Percentiles rank a stretch among this genome's conserved stretches.
Evolutionary conservation across 35 echinoderm and acorn worm species (phyloP).

Genomic region (Ophioderma brevispina): DNA sequence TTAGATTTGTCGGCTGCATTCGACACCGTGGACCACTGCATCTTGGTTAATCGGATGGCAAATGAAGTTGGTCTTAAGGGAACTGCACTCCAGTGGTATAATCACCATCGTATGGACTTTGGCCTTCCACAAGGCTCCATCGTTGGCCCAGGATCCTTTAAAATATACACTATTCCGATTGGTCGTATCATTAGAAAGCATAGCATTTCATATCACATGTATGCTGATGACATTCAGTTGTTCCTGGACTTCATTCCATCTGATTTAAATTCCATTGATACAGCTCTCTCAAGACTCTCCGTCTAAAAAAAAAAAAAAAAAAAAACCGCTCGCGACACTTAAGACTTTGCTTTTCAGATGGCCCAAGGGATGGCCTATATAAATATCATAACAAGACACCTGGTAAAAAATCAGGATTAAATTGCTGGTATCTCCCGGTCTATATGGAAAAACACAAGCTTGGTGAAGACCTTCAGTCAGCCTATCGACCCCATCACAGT

Average conservation of each 20-base stretch:
- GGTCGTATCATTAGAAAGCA: not conserved
- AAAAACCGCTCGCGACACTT: too few relatives aligned
- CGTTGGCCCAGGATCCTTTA: slow-evolving; percentile 16
- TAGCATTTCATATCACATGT: not conserved
- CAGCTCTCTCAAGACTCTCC: slow-evolving; percentile 5
- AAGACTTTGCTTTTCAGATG: too few relatives aligned
- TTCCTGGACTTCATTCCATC: not conserved
- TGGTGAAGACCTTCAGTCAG: slow-evolving; percentile 16
- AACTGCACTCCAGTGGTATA: not conserved
- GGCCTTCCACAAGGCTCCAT: slow-evolving; percentile 37
- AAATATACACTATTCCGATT: not conserved
- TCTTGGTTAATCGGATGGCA: not conserved
- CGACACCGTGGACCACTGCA: slow-evolving; percentile 36
- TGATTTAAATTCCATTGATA: not conserved
- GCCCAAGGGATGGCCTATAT: too few relatives aligned
- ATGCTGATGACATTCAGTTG: slow-evolving; percentile 5
- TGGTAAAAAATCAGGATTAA: too few relatives aligned
- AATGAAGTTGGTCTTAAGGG: not conserved
- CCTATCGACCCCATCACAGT: slow-evolving; percentile 5
- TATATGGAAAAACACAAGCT: not conserved
- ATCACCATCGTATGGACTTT: not conserved
- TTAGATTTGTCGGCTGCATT: slow-evolving; percentile 16
- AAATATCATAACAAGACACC: too few relatives aligned
- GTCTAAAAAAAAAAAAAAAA: too few relatives aligned
- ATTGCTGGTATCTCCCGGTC: too few relatives aligned